Conservation (phyloP, 2,797 vertebrate genomes). For the Phylloscopus collybita region DNA sequence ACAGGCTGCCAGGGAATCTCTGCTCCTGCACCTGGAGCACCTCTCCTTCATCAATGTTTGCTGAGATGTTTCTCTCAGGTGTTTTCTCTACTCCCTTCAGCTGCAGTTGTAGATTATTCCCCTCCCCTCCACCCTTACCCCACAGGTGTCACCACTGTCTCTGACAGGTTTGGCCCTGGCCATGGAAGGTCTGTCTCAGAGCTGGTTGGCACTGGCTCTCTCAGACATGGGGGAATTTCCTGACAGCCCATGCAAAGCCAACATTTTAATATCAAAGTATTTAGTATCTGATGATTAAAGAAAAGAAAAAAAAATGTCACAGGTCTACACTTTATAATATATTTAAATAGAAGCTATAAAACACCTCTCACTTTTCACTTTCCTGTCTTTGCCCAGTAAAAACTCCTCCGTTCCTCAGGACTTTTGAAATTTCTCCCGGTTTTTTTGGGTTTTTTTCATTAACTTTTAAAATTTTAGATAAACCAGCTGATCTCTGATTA, state of each 20-base stretch:
- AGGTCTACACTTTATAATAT: background rate
- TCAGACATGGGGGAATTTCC: background rate
- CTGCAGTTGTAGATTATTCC: background rate
- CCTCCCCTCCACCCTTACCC: background rate
- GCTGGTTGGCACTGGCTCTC: background rate
- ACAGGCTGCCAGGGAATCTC: background rate
- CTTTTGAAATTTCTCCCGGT: background rate
- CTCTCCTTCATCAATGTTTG: background rate
- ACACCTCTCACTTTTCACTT: background rate
- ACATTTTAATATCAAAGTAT: background rate
- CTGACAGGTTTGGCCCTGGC: background rate
- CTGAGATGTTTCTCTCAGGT: background rate
- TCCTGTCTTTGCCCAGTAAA: background rate
- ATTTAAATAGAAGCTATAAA: background rate
- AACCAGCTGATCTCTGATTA: conserved; percentile 1
- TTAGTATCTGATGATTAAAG: background rate
- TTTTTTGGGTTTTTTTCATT: background rate
- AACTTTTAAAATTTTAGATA: background rate
- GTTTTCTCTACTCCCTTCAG: background rate
- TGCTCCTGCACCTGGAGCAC: background rate
- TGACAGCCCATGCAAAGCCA: background rate
- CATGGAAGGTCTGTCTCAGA: background rate
- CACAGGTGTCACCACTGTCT: no score
- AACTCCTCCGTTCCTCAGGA: background rate
- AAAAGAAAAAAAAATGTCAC: background rate